These are phyloP conservation scores for Turritopsis dohrnii DNA, from an alignment of 30 jellyfish, hydroid and myxozoan genomes.

Conservation along the genomic window DNA sequence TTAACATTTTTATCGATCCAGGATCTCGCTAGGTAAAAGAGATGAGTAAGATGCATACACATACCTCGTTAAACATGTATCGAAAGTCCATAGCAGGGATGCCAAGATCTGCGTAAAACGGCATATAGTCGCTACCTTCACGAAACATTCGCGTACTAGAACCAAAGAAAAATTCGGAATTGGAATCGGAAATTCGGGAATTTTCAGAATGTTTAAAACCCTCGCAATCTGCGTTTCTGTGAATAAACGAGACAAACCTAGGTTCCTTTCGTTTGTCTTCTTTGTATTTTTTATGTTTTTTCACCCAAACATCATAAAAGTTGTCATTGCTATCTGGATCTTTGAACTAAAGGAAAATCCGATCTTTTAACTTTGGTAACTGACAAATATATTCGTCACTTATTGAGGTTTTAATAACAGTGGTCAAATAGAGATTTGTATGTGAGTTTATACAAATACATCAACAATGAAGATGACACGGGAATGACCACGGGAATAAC, in stretches of 20 bases:
- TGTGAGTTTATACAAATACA: too few species aligned
- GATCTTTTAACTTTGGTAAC: too few species aligned
- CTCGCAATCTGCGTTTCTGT: too few species aligned
- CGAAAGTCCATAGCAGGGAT: constrained; percentile 96
- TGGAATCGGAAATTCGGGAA: too few species aligned
- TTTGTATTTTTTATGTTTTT: constrained; percentile 45
- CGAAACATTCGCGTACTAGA: constrained; percentile 81
- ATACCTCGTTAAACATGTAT: constrained; percentile 75
- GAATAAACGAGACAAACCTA: constrained; percentile 3
- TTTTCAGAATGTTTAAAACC: too few species aligned
- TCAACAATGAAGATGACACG: too few species aligned
- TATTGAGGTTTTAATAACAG: too few species aligned
- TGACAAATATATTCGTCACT: too few species aligned
- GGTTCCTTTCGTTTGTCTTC: constrained; percentile 42
- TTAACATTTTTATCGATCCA: too few species aligned
- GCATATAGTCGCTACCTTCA: constrained; percentile 98
- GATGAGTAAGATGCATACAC: constrained; percentile 22
- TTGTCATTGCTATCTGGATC: constrained; percentile 85
- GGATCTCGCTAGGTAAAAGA: too few species aligned
- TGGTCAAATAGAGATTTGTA: too few species aligned
- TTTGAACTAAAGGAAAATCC: constrained; percentile 48
- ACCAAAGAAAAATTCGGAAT: constrained; percentile 4
- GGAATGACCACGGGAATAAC: too few species aligned
- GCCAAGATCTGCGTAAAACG: constrained; percentile 94
- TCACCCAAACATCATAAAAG: constrained; percentile 81